Base-by-base conservation (phyloP, 2,113 vertebrate genomes). In the Hirundichthys speculiger region DNA sequence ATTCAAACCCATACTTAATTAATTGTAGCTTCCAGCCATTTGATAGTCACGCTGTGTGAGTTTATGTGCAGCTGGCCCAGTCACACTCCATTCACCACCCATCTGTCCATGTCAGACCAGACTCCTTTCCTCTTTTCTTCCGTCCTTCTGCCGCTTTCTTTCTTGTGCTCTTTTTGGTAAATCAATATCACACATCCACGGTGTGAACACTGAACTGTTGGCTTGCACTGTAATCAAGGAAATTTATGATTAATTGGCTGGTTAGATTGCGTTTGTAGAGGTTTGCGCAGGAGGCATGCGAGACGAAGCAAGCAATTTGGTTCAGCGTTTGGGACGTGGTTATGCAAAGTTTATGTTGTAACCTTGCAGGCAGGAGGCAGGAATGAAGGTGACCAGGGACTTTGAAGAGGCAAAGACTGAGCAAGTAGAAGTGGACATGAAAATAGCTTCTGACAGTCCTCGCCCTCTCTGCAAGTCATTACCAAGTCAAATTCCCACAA, bases 11-110 rank as follows among this genome's bases (percentile, higher is more conserved):
- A 75, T 74, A 79, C 73, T 87, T 87, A 88, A 88, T 89, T 88
- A 87, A 91, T 89, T 84, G 83, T 87, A 74, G 82, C 86, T 86
- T 73, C 55, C 83, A 86, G 85, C 80, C 70, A 89, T 89, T 89
- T 85, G 79, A 87, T 78, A 76, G 75, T 83, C 74, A 68, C 49
- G 69, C 84, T 80, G 81, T 79, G 86, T 58, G 76, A 85, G 84
- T 86, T 83, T 76, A 69, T 76, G 73, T 87, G 81, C 86, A 90
- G 86, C 75, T 86, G 86, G 88, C 74, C 79, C 43, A 67, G 79
- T 85, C 85, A 90, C 86, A 78, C 83, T 90, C 86, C 84, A 88
- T 83, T 89, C 82, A 83, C 79, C 85, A 60, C 77, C 84, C 85
- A 86, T 88, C 85, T 86, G 90, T 87, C 87, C 84, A 85, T 87